A percentile compares a stretch with the other conserved stretches of the same genome.
Conservation (phyloP, 1,140 invertebrate species). For the Drosophila pseudoananassae region DNA sequence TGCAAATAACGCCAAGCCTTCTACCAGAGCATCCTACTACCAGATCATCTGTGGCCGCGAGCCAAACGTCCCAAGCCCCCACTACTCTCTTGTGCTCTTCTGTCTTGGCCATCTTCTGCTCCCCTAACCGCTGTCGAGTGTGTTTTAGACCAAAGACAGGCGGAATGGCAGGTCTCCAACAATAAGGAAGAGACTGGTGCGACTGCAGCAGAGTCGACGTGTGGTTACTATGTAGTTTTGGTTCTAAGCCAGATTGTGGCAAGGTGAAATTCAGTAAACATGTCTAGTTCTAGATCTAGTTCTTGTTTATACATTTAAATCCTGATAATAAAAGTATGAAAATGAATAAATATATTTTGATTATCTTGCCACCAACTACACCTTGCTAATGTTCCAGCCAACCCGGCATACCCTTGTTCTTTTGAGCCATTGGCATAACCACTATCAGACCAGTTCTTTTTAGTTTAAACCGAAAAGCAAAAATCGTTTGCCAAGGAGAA, state of each 20-base stretch:
- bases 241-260: too few species aligned
- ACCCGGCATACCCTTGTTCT: conserved; percentile 25
- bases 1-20: conserved; percentile 49
- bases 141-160: conserved; percentile 76
- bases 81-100: background rate
- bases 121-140: conserved; percentile 21
- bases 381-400: background rate
- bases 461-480: conserved; percentile 74
- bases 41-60: conserved; percentile 51
- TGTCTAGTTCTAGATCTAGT: too few species aligned
- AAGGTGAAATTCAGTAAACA: too few species aligned
- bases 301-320: too few species aligned
- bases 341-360: too few species aligned
- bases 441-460: conserved; percentile 72
- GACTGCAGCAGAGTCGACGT: conserved; percentile 9
- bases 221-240: background rate
- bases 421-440: conserved; percentile 24
- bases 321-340: too few species aligned
- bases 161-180: conserved; percentile 33
- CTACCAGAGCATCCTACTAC: conserved; percentile 24
- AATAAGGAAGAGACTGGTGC: conserved; percentile 30
- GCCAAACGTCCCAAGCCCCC: conserved; percentile 41
- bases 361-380: too few species aligned
- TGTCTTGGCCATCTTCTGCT: background rate
- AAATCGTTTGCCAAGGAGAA: conserved; percentile 48